Evolutionary conservation across 2,888 invertebrate genomes (phyloP).

Genomic region (Drosophila colorata): DNA sequence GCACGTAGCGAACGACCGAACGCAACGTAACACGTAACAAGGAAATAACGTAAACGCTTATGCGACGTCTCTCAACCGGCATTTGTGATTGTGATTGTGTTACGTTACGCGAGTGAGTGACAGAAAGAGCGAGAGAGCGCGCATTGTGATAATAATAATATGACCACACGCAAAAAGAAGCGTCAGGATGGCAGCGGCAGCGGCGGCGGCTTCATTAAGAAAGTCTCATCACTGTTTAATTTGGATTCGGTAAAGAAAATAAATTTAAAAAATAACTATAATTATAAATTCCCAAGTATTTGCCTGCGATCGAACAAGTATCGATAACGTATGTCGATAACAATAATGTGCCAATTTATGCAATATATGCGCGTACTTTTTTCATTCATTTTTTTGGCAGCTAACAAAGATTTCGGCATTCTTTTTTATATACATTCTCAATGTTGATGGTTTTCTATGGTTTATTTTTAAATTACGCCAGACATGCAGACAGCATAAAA

Average conservation of each 20-base stretch:
- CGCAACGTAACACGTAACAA: constrained; percentile 50
- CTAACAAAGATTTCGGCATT: constrained; percentile 19
- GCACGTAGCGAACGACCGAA: constrained; percentile 32
- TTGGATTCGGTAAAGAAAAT: constrained; percentile 89
- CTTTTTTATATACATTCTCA: constrained; percentile 26
- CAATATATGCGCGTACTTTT: constrained; percentile 34
- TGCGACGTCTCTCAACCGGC: constrained; percentile 44
- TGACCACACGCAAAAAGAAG: constrained; percentile 90
- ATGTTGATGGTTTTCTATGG: constrained; percentile 80
- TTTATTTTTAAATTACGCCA: constrained; percentile 78
- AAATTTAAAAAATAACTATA: not conserved
- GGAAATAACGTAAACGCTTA: constrained; percentile 56
- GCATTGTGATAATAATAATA: constrained; percentile 74
- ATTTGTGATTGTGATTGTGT: constrained; percentile 41
- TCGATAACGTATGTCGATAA: not conserved
- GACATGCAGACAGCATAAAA: constrained; percentile 39
- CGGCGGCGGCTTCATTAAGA: constrained; percentile 91
- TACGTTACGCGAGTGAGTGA: constrained; percentile 39
- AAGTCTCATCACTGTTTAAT: constrained; percentile 94
- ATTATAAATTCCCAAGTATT: not conserved
- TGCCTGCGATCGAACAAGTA: not conserved
- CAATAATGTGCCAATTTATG: constrained; percentile 32
- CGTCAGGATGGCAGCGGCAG: constrained; percentile 86
- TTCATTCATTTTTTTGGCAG: constrained; percentile 19
- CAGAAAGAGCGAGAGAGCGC: constrained; percentile 19